These are phyloP conservation scores for Corythaixoides concolor DNA, from an alignment of 2,113 vertebrate genomes.

Conservation along the genomic window DNA sequence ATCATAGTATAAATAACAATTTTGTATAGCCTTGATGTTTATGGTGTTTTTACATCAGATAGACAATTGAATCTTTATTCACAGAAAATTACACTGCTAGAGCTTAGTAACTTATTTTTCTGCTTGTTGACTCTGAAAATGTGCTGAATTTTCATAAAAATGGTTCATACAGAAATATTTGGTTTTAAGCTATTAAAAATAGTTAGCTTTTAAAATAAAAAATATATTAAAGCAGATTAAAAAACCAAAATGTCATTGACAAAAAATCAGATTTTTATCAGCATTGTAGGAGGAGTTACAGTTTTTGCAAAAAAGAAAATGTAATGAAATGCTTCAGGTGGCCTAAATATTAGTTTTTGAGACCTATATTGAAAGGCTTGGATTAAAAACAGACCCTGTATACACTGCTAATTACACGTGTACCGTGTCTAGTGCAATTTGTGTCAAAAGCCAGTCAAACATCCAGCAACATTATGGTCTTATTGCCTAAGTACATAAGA, in stretches of 20 bases:
- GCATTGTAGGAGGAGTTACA: neutral
- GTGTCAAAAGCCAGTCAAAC: slow-evolving; percentile 2
- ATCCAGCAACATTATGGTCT: neutral
- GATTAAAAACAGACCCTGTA: neutral
- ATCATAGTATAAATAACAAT: neutral
- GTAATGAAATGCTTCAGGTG: neutral
- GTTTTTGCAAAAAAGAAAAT: neutral
- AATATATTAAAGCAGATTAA: neutral
- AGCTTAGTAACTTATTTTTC: neutral
- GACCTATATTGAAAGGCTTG: neutral
- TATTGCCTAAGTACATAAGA: neutral
- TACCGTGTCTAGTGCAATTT: neutral
- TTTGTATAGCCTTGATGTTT: neutral
- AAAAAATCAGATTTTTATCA: neutral
- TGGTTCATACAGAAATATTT: rapidly evolving
- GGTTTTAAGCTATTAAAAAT: neutral
- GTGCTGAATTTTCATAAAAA: neutral
- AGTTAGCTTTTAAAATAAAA: neutral
- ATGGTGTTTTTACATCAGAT: neutral
- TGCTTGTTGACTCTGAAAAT: neutral
- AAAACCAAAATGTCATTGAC: rapidly evolving
- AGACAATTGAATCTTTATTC: neutral
- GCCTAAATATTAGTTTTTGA: neutral
- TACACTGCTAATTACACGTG: neutral
- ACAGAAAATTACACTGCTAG: neutral